Conservation (phyloP, 2,888 invertebrate species). For the Lithophane leautieri region DNA sequence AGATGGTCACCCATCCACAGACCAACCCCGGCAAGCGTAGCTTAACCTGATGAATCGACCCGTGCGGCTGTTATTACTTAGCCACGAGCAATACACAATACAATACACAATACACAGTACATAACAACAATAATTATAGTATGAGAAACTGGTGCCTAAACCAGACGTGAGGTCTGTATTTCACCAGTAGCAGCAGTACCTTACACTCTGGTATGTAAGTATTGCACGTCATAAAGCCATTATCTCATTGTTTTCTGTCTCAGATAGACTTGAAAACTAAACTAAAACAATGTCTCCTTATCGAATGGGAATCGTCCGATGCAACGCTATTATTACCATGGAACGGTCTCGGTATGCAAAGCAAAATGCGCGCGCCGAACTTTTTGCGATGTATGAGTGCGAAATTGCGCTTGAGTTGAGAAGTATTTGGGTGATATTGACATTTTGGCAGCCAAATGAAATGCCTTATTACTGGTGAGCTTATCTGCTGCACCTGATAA, state of each 20-base stretch:
- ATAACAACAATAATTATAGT: too few relatives aligned
- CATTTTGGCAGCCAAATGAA: background rate
- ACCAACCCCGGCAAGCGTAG: too few relatives aligned
- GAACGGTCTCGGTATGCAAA: constrained; percentile 37
- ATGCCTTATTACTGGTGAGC: background rate
- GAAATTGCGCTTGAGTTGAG: background rate
- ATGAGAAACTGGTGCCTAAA: too few relatives aligned
- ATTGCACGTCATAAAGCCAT: background rate
- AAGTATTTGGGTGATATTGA: background rate
- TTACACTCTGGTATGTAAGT: background rate
- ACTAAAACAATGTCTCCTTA: background rate
- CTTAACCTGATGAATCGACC: too few relatives aligned
- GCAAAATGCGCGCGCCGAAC: background rate
- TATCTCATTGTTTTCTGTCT: background rate
- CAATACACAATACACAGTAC: too few relatives aligned
- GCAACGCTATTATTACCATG: constrained; percentile 46
- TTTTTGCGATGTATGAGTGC: constrained; percentile 18
- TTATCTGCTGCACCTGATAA: background rate
- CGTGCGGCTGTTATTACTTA: too few relatives aligned
- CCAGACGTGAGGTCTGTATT: too few relatives aligned
- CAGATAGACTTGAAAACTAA: background rate
- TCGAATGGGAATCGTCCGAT: background rate
- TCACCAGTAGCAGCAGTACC: background rate
- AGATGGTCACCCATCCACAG: too few relatives aligned
- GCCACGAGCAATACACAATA: too few relatives aligned